phyloP scores from a whole-genome alignment of 2,888 invertebrate species.

The Acanthosoma haemorrhoidale region DNA sequence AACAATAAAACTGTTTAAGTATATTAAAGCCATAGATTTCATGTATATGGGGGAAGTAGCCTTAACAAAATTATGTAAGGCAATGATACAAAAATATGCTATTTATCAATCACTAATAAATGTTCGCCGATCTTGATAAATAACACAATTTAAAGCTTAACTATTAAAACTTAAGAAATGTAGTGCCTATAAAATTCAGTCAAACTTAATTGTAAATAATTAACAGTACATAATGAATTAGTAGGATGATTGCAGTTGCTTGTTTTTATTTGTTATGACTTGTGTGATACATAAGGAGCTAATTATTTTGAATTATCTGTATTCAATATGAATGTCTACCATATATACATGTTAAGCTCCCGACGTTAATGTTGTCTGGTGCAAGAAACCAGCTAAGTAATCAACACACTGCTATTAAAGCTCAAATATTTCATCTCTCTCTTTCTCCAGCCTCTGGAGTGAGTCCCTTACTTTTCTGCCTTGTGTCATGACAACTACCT shows the following conservation, averaged over 20 bases:
- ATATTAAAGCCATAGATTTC: too few relatives aligned
- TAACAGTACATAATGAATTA: background rate
- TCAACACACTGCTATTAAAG: slow-evolving; percentile 52
- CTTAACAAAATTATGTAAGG: background rate
- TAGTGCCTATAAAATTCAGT: background rate
- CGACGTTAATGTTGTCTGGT: background rate
- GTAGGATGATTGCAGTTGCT: background rate
- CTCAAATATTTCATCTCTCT: slow-evolving; percentile 86
- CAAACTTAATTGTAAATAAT: background rate
- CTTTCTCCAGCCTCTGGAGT: slow-evolving; percentile 71
- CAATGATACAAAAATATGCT: background rate
- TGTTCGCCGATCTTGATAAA: background rate
- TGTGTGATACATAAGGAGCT: background rate
- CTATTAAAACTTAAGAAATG: background rate
- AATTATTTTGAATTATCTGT: background rate
- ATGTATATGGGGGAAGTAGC: too few relatives aligned
- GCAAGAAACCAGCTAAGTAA: background rate
- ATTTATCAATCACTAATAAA: background rate
- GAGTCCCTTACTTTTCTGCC: slow-evolving; percentile 74
- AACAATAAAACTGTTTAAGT: too few relatives aligned
- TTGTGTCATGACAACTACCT: slow-evolving; percentile 64
- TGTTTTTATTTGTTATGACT: background rate
- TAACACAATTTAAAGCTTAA: background rate
- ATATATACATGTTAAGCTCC: background rate
- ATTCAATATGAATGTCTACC: background rate